Percentiles rank a stretch among this genome's conserved stretches.
Evolutionary conservation across 2,797 vertebrate species (phyloP).

Genomic region (Eidolon dupreanum): DNA sequence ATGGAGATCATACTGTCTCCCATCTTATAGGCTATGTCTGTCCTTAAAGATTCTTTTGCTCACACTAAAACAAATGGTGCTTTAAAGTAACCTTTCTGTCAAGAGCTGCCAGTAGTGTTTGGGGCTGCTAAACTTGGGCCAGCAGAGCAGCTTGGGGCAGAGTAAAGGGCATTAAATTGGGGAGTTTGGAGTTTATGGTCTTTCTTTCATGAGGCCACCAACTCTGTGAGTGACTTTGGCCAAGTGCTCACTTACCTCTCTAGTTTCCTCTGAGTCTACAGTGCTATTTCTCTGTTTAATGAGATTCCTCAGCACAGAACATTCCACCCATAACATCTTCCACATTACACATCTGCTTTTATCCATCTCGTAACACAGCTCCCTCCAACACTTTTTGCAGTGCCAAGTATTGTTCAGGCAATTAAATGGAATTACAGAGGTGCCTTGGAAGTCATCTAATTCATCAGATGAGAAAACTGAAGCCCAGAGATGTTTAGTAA

Average conservation of each 20-base stretch:
- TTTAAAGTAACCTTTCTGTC: not conserved
- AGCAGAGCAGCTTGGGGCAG: not conserved
- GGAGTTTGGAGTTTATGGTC: not conserved
- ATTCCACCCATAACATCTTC: slow-evolving; percentile 9
- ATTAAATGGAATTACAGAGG: not conserved
- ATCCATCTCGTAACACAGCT: not conserved
- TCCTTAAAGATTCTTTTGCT: not conserved
- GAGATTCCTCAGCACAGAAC: not conserved
- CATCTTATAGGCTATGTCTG: not conserved
- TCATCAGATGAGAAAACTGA: not conserved
- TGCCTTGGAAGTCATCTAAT: not conserved
- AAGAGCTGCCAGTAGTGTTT: not conserved
- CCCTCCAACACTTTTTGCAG: not conserved
- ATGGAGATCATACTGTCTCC: not conserved
- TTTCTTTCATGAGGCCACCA: not conserved
- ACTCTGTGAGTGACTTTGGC: not conserved
- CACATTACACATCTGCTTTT: not conserved
- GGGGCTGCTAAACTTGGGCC: not conserved
- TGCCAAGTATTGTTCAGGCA: not conserved
- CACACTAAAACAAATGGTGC: not conserved
- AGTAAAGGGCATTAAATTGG: not conserved
- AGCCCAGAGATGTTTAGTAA: not conserved
- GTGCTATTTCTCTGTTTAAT: not conserved
- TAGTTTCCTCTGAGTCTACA: not conserved
- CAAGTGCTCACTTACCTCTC: not conserved